Base-by-base conservation (phyloP, 2,797 vertebrate species). In the Lophotriccus pileatus region DNA sequence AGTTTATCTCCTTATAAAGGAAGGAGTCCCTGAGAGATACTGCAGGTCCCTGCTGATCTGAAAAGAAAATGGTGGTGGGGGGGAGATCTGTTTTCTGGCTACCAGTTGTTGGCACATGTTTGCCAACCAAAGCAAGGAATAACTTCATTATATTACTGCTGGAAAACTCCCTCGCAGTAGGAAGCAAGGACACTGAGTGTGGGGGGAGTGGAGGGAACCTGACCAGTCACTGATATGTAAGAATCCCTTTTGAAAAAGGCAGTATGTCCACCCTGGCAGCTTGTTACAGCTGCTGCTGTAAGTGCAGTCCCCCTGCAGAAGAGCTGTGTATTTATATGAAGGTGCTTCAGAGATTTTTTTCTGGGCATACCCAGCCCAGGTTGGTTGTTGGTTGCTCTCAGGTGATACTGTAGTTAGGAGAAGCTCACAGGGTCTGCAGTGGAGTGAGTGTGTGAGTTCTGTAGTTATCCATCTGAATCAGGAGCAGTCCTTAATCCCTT, bases 1-100 rank as follows among this genome's bases (percentile, higher is more conserved):
- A 80, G 21, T 84, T 94, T 75, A 50, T 37, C 22, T 87, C 66
- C 69, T 76, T 90, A 37, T 47, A 82, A 75, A 95, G 82, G 60
- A 89, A 55, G 64, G 77, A 81, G 62, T 72, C 46, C 62, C 32
- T 62, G 74, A 55, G 90, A 86, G 86, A 86, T 78, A 32, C 46
- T 32, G 30, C 14, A 60, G 41, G 49, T 59, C 47, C 21, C 28
- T n/a, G 41, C 32, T 86, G 69, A 73, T 41, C 8, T 56, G 24
- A 21, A 11, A 32, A 18, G 6, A 43, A 6, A 69, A 64, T 43
- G 21, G 22, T 14, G 39, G 28, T 41, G 22, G 22, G 39, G 37
- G 37, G 55, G 52, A 53, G 55, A 43, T 56, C 25, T 62, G 7
- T 79, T 92, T 12, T 85, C 19, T 36, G 64, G 6, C 9, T 43